Evolutionary conservation across 2,113 vertebrate species (phyloP).

Genomic region (Sceloporus undulatus): DNA sequence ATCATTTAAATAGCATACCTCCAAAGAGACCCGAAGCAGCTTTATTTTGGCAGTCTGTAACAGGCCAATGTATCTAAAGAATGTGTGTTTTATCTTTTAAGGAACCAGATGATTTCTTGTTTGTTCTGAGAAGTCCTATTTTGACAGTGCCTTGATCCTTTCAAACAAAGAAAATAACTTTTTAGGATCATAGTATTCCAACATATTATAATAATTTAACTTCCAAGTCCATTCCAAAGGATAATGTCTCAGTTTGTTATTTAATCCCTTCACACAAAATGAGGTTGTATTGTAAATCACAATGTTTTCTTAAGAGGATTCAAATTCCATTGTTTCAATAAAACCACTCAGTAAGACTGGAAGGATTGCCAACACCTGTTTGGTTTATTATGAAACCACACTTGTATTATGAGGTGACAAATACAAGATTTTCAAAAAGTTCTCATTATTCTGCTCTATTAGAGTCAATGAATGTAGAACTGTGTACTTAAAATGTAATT

Average conservation of each 20-base stretch:
- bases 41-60: no score
- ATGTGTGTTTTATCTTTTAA: not conserved
- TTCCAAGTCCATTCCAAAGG: not conserved
- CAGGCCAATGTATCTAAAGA: no score
- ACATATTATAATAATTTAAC: slow-evolving; percentile 2
- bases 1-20: no score
- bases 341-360: not conserved
- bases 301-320: not conserved
- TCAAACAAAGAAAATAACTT: not conserved
- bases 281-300: not conserved
- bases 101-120: not conserved
- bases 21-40: no score
- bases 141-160: not conserved
- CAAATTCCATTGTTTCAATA: not conserved
- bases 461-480: not conserved
- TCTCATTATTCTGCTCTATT: slow-evolving; percentile 18
- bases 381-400: not conserved
- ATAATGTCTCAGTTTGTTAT: slow-evolving; percentile 3
- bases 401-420: no score
- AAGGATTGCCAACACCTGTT: slow-evolving; percentile 13
- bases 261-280: not conserved
- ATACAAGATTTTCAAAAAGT: not conserved
- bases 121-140: not conserved
- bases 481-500: not conserved
- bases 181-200: not conserved